These are phyloP conservation scores for Leuciscus idus DNA, from an alignment of 2,113 vertebrate genomes.

Conservation along the genomic window DNA sequence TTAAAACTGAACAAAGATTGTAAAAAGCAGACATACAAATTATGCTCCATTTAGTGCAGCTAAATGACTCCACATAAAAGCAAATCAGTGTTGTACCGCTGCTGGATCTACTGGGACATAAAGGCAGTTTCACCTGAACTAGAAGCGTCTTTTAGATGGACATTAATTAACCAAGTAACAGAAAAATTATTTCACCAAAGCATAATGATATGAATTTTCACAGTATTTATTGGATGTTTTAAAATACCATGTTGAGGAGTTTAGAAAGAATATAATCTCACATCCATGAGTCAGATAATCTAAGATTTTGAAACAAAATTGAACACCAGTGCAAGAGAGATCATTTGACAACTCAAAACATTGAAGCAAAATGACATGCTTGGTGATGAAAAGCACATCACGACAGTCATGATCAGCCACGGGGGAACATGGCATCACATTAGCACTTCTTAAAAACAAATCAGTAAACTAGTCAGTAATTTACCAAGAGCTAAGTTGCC, in stretches of 20 bases:
- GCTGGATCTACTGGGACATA: slow-evolving; percentile 20
- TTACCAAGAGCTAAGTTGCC: background rate
- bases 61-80: slow-evolving; percentile 49
- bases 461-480: slow-evolving; percentile 23
- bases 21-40: slow-evolving; percentile 56
- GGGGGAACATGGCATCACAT: background rate
- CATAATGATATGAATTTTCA: background rate
- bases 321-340: background rate
- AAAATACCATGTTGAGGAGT: background rate
- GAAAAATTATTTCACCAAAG: background rate
- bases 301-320: background rate
- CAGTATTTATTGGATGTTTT: background rate
- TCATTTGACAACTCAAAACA: background rate
- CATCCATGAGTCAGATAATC: background rate
- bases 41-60: slow-evolving; percentile 53
- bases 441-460: slow-evolving; percentile 16
- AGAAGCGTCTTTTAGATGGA: background rate
- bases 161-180: background rate
- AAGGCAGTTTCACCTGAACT: background rate
- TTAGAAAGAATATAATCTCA: background rate
- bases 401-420: background rate
- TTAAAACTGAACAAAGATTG: slow-evolving; percentile 62
- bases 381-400: slow-evolving; percentile 26
- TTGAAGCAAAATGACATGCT: background rate
- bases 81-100: slow-evolving; percentile 14